Evolutionary conservation across 2,113 vertebrate genomes (phyloP).

Genomic region (Xenotilapia longispinis): DNA sequence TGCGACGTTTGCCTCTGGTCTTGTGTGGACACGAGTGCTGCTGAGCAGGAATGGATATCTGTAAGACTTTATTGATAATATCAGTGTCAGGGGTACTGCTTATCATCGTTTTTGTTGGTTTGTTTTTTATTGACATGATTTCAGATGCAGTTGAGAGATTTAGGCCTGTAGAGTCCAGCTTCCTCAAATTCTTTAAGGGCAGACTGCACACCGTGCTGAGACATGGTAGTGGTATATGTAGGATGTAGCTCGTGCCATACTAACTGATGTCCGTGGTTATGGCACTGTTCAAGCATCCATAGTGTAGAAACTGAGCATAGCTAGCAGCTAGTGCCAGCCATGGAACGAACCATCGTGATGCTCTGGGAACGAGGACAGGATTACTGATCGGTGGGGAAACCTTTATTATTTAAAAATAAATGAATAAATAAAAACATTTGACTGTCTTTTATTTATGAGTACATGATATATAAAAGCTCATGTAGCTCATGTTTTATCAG

Average conservation of each 20-base stretch:
- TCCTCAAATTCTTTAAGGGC: not conserved
- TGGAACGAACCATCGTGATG: not conserved
- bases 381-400: not conserved
- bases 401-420: not conserved
- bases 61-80: not conserved
- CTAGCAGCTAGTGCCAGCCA: not conserved
- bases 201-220: not conserved
- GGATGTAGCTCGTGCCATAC: not conserved
- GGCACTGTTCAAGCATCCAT: rapidly evolving
- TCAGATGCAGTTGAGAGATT: not conserved
- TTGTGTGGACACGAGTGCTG: not conserved
- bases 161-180: not conserved
- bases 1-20: not conserved
- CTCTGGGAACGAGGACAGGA: not conserved
- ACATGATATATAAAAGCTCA: not conserved
- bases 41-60: not conserved
- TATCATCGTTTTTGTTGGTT: not conserved
- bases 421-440: not conserved
- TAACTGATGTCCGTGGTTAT: not conserved
- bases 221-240: rapidly evolving
- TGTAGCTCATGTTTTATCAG: not conserved
- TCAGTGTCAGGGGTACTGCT: not conserved
- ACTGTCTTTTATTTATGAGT: not conserved
- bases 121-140: not conserved
- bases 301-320: not conserved